Evolutionary conservation across 92 coral and sea anemone species (phyloP).

Genomic region (Phymanthus crucifer): DNA sequence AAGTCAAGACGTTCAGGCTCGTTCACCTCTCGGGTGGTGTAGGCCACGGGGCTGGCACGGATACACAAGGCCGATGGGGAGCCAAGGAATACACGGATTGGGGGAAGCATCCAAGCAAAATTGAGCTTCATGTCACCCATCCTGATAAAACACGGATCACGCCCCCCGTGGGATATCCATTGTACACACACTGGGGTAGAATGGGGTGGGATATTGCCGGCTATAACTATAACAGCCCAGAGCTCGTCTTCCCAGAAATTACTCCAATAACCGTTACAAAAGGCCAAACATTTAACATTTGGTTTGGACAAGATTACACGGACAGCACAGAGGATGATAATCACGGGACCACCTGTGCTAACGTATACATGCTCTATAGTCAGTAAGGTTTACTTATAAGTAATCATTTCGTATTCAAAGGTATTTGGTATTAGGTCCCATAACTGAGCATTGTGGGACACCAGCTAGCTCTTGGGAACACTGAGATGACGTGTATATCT

Average conservation of each 20-base stretch:
- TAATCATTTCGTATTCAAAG: no score
- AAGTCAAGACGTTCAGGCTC: background rate
- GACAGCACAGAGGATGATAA: no score
- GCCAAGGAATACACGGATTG: background rate
- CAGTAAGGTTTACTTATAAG: no score
- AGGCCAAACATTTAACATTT: no score
- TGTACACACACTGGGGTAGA: background rate
- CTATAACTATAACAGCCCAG: no score
- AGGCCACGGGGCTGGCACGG: background rate
- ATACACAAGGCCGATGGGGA: no score
- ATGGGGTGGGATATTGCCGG: background rate
- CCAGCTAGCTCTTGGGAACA: no score
- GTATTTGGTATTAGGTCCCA: slow-evolving; percentile 1
- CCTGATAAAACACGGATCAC: background rate
- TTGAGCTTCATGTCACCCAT: background rate
- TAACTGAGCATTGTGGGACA: background rate
- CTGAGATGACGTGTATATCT: background rate
- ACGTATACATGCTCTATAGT: no score
- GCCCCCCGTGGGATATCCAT: background rate
- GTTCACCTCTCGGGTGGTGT: background rate
- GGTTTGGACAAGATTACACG: no score
- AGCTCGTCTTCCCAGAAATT: no score
- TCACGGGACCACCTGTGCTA: no score
- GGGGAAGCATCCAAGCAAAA: background rate
- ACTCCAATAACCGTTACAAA: no score